Conservation (phyloP, 2,797 vertebrate species). For the Neosilurus hyrtlii region DNA sequence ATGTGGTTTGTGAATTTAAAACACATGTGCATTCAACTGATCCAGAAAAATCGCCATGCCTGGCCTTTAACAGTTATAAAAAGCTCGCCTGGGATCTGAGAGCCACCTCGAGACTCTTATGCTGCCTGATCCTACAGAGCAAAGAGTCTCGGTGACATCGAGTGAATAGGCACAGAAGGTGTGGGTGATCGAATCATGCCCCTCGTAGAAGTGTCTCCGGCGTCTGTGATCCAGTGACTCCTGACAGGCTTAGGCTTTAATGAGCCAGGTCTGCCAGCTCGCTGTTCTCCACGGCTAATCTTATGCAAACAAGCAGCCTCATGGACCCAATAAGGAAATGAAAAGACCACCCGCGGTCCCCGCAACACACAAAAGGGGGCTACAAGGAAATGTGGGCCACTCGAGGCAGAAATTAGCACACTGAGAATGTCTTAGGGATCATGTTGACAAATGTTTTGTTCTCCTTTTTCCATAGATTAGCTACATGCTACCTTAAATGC, state of each 20-base stretch:
- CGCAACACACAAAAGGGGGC: constrained; percentile 50
- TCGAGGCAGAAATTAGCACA: constrained; percentile 44
- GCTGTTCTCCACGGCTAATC: constrained; percentile 53
- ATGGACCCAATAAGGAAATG: constrained; percentile 61
- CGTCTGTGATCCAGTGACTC: constrained; percentile 39
- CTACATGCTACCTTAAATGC: neutral
- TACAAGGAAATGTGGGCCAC: constrained; percentile 45
- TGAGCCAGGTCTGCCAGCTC: constrained; percentile 49
- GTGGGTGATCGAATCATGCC: neutral
- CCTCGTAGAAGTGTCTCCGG: neutral
- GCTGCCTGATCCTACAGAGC: neutral
- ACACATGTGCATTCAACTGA: neutral
- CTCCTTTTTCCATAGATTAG: constrained; percentile 23
- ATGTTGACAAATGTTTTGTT: constrained; percentile 37
- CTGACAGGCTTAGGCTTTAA: constrained; percentile 53
- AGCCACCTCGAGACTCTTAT: neutral
- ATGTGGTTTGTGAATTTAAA: neutral
- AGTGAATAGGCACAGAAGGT: constrained; percentile 16
- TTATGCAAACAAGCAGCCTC: constrained; percentile 66
- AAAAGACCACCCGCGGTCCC: constrained; percentile 66
- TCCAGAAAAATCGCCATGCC: neutral
- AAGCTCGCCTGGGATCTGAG: constrained; percentile 5
- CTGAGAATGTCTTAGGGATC: constrained; percentile 21
- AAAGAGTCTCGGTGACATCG: constrained; percentile 4
- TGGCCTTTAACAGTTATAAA: neutral